Base-by-base conservation (phyloP, 2,797 vertebrate species). In the Glyptemys insculpta region DNA sequence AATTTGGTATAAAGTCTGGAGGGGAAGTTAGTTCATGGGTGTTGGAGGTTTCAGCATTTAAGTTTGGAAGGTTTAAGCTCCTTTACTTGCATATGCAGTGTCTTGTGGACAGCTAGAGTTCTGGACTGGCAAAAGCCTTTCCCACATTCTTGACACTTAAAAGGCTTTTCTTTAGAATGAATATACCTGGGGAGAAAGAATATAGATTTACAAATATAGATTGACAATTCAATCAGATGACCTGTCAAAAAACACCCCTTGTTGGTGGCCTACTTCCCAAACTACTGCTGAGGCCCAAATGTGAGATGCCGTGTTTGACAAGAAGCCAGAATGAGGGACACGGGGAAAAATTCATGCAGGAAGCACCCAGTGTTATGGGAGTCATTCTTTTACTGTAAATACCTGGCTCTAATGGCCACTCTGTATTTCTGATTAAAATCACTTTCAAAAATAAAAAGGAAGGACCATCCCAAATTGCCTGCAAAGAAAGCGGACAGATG, bases 121-220 rank as follows among this genome's bases (percentile, higher is more conserved):
- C 99, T 98, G 97, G 99, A 99, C 98, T 99, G 99, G 98, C 99
- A 99, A 98, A 99, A 99, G 97, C 99, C 99, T 98, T 99, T 99
- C 80, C 99, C 99, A 6, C 99, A 99, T 98, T 99, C 99, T 97
- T 99, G 99, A 98, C 99, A 99, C 97, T 99, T 99, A 98, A 99
- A 99, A 79, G 99, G 99, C 95, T 99, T 99, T 98, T 99, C 99
- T 99, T 99, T 99, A 97, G 99, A 99, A 97, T 99, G 99, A 96
- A 99, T 99, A 97, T 99, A 99, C 98, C 99, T 99, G 98, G 37
- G 94, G 89, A 97, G 78, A 97, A 57, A 96, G 96, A 93, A 95
- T 56, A 98, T 41, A 95, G 57, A 91, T 0, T 97, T 87, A 96
- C 62, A 81, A 47, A 15, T 1, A 0, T n/a, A n/a, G n/a, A n/a